Base-by-base conservation (phyloP, 2,113 vertebrate genomes). In the Orthonyx spaldingii region DNA sequence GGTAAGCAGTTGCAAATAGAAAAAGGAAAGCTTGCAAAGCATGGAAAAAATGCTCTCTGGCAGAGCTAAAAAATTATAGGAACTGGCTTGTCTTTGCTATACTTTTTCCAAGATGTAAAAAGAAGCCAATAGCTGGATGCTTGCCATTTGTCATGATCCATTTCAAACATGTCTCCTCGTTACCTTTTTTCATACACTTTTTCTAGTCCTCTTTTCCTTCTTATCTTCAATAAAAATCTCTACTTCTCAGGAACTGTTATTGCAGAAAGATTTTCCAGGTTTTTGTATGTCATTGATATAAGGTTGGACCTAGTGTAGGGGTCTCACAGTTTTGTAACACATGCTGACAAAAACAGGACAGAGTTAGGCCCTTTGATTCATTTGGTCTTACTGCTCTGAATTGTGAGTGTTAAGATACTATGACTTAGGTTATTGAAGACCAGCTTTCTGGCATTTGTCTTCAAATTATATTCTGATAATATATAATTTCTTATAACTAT, bases 91-190 rank as follows among this genome's bases (percentile, higher is more conserved):
- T 22, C 18, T 82, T 80, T 70, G 4, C 24, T 76, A 30, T 55
- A 46, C 27, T 60, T 90, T 50, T 96, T 96, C 91, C 96, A 97
- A 95, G 66, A 84, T 6, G 21, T 77, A 47, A 80, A 95, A 80
- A 64, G 47, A 57, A 84, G 63, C 70, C 35, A 56, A 72, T 11
- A 21, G 35, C 65, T 93, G 92, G 84, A 81, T 64, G 35, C n/a
- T 83, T 81, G 94, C 96, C 95, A 94, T 77, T 66, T 89, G 90
- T 59, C 75, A 56, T 46, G 70, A 69, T 42, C 71, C 56, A 50
- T 96, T 96, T 84, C 41, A 93, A 91, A 84, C n/a, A 56, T 37
- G 19, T 47, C 55, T 95, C 52, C 85, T 94, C 1, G 0, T 68
- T 76, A 53, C 56, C n/a, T 84, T 91, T 82, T 60, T 59, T 64